Evolutionary conservation across 2,113 vertebrate genomes (phyloP).

Genomic region (Cynocephalus volans): DNA sequence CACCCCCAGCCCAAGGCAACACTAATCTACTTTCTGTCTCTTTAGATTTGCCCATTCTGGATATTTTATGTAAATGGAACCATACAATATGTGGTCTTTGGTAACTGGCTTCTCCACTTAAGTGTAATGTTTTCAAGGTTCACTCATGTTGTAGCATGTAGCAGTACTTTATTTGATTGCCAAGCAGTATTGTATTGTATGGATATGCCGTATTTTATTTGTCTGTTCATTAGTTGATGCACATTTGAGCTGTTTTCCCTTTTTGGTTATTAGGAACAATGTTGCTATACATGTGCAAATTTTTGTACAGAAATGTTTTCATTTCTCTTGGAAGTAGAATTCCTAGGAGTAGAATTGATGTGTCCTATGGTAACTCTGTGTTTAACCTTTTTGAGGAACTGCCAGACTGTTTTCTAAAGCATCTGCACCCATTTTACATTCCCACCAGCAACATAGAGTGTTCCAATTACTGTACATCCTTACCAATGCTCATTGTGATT

Average conservation of each 20-base stretch:
- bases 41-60: not conserved
- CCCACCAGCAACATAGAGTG: not conserved
- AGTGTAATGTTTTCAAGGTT: not conserved
- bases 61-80: not conserved
- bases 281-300: not conserved
- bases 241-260: not conserved
- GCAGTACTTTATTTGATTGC: not conserved
- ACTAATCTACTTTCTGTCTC: not conserved
- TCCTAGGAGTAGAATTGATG: not conserved
- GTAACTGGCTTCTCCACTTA: not conserved
- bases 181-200: not conserved
- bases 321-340: not conserved
- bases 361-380: not conserved
- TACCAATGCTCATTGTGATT: not conserved
- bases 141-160: not conserved
- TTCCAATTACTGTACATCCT: not conserved
- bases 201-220: not conserved
- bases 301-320: not conserved
- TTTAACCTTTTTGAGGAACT: conserved; percentile 4
- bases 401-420: not conserved
- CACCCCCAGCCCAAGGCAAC: not conserved
- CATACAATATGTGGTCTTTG: not conserved
- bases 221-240: not conserved
- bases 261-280: not conserved
- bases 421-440: not conserved